These are phyloP conservation scores for Tyto alba DNA, from an alignment of 2,113 vertebrate genomes.

Conservation along the genomic window DNA sequence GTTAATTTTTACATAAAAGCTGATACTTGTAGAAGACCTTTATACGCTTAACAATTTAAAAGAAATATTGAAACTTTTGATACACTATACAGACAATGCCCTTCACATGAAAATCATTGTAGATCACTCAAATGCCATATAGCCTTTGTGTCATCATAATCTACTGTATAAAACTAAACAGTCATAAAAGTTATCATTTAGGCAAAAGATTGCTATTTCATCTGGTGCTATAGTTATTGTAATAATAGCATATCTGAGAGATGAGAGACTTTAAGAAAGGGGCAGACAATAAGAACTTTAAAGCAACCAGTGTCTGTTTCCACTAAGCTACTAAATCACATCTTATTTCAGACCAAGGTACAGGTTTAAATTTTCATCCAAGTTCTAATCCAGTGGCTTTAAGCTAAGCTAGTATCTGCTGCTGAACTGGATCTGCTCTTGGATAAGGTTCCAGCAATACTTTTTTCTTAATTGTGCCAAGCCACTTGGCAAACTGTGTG, in stretches of 20 bases:
- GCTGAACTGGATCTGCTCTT: constrained; percentile 9
- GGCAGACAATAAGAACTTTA: not conserved
- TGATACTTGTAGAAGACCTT: not conserved
- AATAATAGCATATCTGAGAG: constrained; percentile 11
- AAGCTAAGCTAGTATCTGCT: constrained; percentile 8
- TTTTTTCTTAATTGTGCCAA: constrained; percentile 12
- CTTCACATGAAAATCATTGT: not conserved
- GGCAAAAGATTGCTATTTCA: constrained; percentile 11
- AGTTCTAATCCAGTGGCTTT: constrained; percentile 42
- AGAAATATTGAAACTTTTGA: not conserved
- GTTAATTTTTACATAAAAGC: not conserved
- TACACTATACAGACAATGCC: not conserved
- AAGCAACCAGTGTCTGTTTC: constrained; percentile 27
- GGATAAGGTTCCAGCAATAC: not conserved
- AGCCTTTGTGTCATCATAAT: not conserved
- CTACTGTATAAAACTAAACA: not conserved
- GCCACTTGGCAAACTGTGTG: not conserved
- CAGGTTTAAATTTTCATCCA: constrained; percentile 33
- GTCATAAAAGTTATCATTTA: not conserved
- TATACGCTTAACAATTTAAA: constrained; percentile 6
- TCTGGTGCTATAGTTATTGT: not conserved
- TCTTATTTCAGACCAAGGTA: constrained; percentile 37
- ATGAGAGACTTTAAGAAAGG: not conserved
- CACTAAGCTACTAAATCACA: constrained; percentile 47
- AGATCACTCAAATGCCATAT: not conserved